Evolutionary conservation across 1,140 invertebrate species (phyloP), one percentile per base, ranked within the genome.

Genomic region (Drosophila repleta): DNA sequence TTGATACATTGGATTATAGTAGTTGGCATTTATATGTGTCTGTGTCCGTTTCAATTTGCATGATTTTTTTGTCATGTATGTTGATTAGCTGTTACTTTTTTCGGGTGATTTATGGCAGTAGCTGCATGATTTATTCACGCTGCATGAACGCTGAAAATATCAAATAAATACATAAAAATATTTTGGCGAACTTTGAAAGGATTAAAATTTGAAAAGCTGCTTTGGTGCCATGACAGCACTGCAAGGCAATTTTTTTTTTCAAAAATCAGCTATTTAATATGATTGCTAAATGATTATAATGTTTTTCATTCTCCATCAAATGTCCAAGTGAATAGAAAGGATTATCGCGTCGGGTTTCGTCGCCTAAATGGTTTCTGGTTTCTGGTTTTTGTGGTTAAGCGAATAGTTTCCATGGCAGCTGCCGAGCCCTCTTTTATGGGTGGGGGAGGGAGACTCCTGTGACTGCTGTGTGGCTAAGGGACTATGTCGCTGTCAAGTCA

Each of bases 21-120:
- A 62, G 68, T 62, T 74, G 58, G 57, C 57, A 61, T 39, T 60
- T 45, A 65, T 29, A 21, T 61, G 46, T 64, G 43, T 77, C 63
- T 74, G 78, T 66, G 70, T 81, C 57, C 58, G 48, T 85, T 85
- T 85, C 81, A 83, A 85, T 85, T 85, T 67, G 52, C 48, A 68
- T 63, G 48, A 37, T 37, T 48, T 56, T 55, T 15, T 46, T 39
- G 24, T 20, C 3, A 20, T 46, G 18, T 68, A 77, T 87, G 77
- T 77, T 84, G 77, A 84, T 85, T 81, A 85, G 56, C 79, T 84
- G 79, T 70, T 70, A 51, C 41, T 21, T 24, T 20, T 56, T 52
- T 17, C 17, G 8, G 3, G n/a, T 20, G 75, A 51, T 74, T 68
- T 68, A 72, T 53, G 55, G n/a, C 45, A 17, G 7, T 35, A 64